Conservation (phyloP, 2,888 invertebrate species). For the Acrocyrtus sp. region DNA sequence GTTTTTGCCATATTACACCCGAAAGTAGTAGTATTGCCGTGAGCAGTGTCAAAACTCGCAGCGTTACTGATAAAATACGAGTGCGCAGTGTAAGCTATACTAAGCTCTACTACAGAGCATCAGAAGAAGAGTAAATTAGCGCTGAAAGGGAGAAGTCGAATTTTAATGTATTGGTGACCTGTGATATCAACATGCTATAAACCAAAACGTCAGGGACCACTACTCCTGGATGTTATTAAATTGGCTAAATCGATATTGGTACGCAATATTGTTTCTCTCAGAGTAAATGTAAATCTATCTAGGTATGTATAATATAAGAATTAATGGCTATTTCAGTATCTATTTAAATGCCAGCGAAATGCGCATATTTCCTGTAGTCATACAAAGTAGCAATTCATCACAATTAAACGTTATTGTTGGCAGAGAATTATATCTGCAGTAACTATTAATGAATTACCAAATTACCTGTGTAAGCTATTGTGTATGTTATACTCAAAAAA, state of each 20-base stretch:
- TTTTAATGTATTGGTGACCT: constrained; percentile 40
- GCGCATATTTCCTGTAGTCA: no score
- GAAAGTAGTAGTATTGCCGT: no score
- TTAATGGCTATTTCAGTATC: no score
- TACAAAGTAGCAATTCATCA: no score
- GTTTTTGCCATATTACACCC: constrained; percentile 10
- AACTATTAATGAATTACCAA: no score
- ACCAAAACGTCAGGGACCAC: constrained; percentile 41
- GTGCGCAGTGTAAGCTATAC: no score
- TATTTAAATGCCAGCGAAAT: no score
- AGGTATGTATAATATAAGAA: background rate
- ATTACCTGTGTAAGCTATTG: no score
- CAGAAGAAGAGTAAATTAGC: background rate
- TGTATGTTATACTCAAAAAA: no score
- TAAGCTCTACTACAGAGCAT: background rate
- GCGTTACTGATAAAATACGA: constrained; percentile 39
- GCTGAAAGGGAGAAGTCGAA: background rate
- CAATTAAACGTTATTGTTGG: no score
- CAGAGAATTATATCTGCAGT: no score
- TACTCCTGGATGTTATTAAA: constrained; percentile 33
- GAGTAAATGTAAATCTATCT: background rate
- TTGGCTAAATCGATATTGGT: constrained; percentile 18
- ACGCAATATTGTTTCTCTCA: no score
- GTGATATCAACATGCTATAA: constrained; percentile 17
- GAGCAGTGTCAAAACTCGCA: background rate